Conservation (phyloP, 37 sponge, comb jelly and placozoan genomes). For the Bolinopsis microptera region DNA sequence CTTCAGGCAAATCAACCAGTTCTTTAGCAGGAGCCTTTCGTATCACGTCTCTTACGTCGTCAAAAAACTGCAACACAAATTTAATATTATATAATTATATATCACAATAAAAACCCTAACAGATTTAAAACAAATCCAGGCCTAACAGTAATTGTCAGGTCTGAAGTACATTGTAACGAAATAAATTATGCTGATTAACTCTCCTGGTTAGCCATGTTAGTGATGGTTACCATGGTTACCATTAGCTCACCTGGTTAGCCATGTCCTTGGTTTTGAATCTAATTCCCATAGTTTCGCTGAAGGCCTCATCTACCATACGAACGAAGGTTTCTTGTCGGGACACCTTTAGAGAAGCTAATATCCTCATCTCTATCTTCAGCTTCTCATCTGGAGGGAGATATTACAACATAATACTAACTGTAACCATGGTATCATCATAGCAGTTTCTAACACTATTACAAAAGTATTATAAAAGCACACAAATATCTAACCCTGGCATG, state of each 20-base stretch:
- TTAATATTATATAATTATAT: not conserved
- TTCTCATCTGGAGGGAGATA: not conserved
- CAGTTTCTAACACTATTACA: too few relatives aligned
- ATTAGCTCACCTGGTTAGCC: not conserved
- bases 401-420: not conserved
- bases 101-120: not conserved
- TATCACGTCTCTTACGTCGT: not conserved
- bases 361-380: constrained; percentile 18
- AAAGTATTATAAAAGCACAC: too few relatives aligned
- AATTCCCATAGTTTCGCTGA: not conserved
- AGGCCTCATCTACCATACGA: not conserved
- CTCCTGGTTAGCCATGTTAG: too few relatives aligned
- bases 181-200: too few relatives aligned
- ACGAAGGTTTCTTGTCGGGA: constrained; percentile 7
- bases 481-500: too few relatives aligned
- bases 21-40: constrained; percentile 18
- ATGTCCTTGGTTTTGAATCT: constrained; percentile 19
- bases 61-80: not conserved
- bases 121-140: too few relatives aligned
- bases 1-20: not conserved
- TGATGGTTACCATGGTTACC: too few relatives aligned
- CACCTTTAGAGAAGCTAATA: not conserved
- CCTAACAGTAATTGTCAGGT: too few relatives aligned
- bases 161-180: too few relatives aligned
- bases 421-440: too few relatives aligned